Base-by-base conservation (phyloP, 2,797 vertebrate genomes). In the Odontamblyopus rebecca region DNA sequence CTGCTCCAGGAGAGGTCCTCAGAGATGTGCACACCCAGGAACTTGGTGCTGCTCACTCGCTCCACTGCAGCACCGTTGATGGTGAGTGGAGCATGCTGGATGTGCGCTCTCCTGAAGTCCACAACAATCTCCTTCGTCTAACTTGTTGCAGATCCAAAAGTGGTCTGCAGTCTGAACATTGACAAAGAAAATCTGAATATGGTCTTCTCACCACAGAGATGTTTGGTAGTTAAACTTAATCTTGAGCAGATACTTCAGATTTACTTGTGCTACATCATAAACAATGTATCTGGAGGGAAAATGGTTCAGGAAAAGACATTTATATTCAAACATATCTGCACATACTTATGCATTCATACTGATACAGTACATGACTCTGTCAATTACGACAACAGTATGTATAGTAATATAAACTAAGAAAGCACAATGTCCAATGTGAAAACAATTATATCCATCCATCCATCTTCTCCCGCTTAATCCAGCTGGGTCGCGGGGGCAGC, bases 211-310 rank as follows among this genome's bases (percentile, higher is more conserved):
- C 98, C 98, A 99, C 76, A 99, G 93, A 56, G 96, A 95, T 0
- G 95, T 95, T 86, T 98, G 96, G 89, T 98, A 99, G 89, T 99
- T 99, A 90, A 99, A 99, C 83, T 95, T 98, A 85, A 97, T 93
- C 91, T 98, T 99, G 93, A 99, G 91, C 84, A 99, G 94, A 89
- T 99, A 99, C 89, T 99, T 98, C 87, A 99, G 88, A 85, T 98
- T 96, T 65, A 99, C 91, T 92, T 99, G 98, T 73, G 97, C 94
- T 67, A 97, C 92, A 61, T 99, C 98, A 9, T 99, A 99, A 76
- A 99, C 96, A 8, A 99, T 99, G 86, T 99, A 99, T 84, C 98
- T 99, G 92, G 80, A 87, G 86, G 79, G 86, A 75, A 57, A 51
- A 48, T 0, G 0, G 91, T 98, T 92, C 95, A 97, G 94, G 94